A percentile compares a stretch with the other conserved stretches of the same genome.
Evolutionary conservation across 30 jellyfish, hydroid and myxozoan species (phyloP).

Genomic region (Nemopilema nomurai): DNA sequence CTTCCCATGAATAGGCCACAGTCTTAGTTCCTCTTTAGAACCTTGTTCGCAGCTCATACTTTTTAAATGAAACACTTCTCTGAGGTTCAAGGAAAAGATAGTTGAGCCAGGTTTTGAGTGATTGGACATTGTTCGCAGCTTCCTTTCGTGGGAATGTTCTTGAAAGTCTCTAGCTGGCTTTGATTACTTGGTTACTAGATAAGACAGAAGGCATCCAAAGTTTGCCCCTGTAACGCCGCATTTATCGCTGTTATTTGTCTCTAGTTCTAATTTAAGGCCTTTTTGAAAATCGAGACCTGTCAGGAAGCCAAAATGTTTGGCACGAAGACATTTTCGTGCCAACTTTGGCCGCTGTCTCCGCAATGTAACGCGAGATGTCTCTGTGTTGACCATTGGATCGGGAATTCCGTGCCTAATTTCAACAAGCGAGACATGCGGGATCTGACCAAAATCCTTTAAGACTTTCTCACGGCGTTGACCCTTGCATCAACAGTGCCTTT

Average conservation of each 20-base stretch:
- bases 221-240: not conserved
- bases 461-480: constrained; percentile 47
- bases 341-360: not conserved
- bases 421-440: constrained; percentile 1
- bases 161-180: too few species aligned
- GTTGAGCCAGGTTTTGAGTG: too few species aligned
- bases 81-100: too few species aligned
- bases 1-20: too few species aligned
- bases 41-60: too few species aligned
- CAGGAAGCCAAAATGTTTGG: not conserved
- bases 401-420: not conserved
- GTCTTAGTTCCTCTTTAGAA: too few species aligned
- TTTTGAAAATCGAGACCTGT: not conserved
- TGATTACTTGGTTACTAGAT: not conserved
- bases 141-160: too few species aligned
- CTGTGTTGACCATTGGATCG: not conserved
- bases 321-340: not conserved
- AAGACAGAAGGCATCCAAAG: not conserved
- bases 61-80: too few species aligned
- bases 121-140: too few species aligned
- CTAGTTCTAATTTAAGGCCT: not conserved
- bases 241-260: not conserved
- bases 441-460: constrained; percentile 12
- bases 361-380: not conserved
- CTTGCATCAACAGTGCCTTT: constrained; percentile 10